phyloP scores from a whole-genome alignment of 2,113 vertebrate species.

The Rousettus leschenaultii region DNA sequence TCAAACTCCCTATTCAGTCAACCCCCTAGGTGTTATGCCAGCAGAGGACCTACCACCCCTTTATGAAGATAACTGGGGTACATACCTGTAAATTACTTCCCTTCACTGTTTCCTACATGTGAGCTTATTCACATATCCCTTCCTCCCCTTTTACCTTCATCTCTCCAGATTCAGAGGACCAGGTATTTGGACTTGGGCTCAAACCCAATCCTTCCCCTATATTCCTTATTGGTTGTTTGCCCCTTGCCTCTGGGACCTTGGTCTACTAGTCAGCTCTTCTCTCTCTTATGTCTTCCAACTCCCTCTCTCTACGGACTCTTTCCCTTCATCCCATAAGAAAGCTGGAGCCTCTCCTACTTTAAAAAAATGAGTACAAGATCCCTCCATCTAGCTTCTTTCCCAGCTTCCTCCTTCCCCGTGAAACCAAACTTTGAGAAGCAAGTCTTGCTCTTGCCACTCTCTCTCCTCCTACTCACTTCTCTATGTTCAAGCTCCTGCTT shows the following conservation, averaged over 20 bases:
- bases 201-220: not conserved
- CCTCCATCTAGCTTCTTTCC: not conserved
- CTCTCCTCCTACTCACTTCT: not conserved
- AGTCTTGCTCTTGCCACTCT: not conserved
- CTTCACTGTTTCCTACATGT: not conserved
- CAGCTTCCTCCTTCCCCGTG: not conserved
- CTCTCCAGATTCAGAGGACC: not conserved
- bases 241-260: not conserved
- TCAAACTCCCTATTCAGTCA: not conserved
- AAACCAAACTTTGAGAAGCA: not conserved
- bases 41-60: not conserved
- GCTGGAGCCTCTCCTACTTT: not conserved
- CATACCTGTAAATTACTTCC: not conserved
- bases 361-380: not conserved
- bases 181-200: not conserved
- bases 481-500: not conserved
- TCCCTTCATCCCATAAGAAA: not conserved
- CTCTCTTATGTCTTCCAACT: not conserved
- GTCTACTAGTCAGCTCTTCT: not conserved
- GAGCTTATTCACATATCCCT: not conserved
- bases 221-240: not conserved
- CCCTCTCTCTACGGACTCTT: not conserved
- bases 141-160: not conserved
- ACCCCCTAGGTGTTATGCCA: not conserved
- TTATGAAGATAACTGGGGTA: not conserved